A percentile compares a stretch with the other conserved stretches of the same genome.
Evolutionary conservation across 1,140 invertebrate genomes (phyloP).

Genomic region (Rhizoglyphus robini): DNA sequence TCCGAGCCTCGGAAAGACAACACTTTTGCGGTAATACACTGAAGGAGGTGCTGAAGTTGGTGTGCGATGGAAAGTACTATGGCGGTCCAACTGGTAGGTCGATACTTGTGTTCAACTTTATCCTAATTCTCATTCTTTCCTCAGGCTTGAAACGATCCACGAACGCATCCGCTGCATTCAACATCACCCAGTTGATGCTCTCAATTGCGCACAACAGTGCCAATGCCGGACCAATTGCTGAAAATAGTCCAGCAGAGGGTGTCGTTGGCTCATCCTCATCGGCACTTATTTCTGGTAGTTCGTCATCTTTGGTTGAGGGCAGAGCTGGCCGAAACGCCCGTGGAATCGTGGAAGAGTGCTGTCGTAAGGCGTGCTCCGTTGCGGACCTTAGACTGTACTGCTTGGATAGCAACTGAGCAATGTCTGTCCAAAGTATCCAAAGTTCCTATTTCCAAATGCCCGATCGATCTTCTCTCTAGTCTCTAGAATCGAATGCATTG

Average conservation of each 20-base stretch:
- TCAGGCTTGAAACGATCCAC: too few species aligned
- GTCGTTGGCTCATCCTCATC: neutral
- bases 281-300: too few species aligned
- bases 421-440: too few species aligned
- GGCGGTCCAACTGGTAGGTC: neutral
- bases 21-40: conserved; percentile 4
- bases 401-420: neutral
- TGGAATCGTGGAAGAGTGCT: conserved; percentile 22
- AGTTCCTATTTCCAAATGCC: too few species aligned
- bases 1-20: too few species aligned
- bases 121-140: too few species aligned
- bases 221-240: neutral
- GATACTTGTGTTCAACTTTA: too few species aligned
- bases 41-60: conserved; percentile 3
- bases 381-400: conserved; percentile 16
- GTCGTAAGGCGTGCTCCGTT: conserved; percentile 13
- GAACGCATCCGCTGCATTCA: neutral
- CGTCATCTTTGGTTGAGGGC: neutral
- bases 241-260: neutral
- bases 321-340: neutral
- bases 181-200: neutral
- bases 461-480: too few species aligned
- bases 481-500: too few species aligned
- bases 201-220: neutral
- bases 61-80: conserved; percentile 17